These are phyloP conservation scores for Heliangelus exortis DNA, from an alignment of 2,797 vertebrate genomes.

Conservation along the genomic window DNA sequence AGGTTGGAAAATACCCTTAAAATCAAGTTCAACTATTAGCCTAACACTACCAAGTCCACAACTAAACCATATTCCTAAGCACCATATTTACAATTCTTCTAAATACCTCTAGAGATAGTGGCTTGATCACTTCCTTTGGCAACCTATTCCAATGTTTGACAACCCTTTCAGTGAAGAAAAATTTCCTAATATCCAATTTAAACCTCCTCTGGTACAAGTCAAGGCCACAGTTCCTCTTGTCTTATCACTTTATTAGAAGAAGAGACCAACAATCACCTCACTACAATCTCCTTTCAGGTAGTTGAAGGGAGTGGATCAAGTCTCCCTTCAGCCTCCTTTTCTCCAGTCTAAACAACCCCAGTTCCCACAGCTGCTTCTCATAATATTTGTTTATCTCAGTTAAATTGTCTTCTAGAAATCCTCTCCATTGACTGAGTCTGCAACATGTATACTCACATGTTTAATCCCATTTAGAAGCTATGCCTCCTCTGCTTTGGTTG, in stretches of 20 bases:
- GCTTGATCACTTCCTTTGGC: neutral
- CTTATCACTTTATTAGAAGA: no score
- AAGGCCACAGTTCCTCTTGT: no score
- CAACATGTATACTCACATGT: neutral
- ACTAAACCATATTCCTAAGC: neutral
- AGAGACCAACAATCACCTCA: no score
- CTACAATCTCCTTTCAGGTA: no score
- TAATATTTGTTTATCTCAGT: neutral
- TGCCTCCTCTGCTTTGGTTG: neutral
- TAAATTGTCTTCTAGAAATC: neutral
- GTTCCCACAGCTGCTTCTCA: rapidly evolving
- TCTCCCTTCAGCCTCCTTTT: neutral
- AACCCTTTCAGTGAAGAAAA: neutral
- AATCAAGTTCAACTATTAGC: neutral
- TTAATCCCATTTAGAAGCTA: neutral
- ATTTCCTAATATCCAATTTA: neutral
- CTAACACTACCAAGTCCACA: neutral
- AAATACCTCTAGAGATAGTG: neutral
- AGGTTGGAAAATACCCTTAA: neutral
- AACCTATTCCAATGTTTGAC: neutral
- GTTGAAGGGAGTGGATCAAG: no score
- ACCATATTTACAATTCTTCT: rapidly evolving
- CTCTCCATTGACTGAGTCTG: neutral
- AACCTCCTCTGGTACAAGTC: no score
- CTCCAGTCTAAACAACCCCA: neutral